phyloP scores from a whole-genome alignment of 2,888 invertebrate genomes.

The Mamestra brassicae region DNA sequence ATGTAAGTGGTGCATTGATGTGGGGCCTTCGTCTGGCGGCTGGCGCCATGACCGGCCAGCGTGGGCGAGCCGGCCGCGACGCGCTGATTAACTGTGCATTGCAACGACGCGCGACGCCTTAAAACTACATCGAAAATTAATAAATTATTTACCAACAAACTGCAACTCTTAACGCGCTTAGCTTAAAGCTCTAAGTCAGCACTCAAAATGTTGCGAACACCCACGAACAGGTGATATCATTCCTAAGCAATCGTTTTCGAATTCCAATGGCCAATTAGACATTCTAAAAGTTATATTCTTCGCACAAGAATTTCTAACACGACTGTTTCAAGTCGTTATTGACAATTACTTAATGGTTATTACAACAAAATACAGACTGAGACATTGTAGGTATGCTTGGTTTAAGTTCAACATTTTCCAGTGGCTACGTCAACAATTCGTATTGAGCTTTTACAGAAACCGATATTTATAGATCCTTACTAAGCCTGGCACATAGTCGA shows the following conservation, averaged over 20 bases:
- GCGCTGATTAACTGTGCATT: constrained; percentile 82
- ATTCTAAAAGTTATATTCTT: constrained; percentile 46
- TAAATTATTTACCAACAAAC: constrained; percentile 72
- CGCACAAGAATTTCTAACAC: constrained; percentile 20
- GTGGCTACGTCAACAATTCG: background rate
- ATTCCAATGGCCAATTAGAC: constrained; percentile 49
- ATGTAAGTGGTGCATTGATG: constrained; percentile 73
- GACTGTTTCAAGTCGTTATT: constrained; percentile 24
- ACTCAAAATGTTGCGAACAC: constrained; percentile 55
- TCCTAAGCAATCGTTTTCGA: constrained; percentile 47
- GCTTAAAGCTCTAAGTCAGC: constrained; percentile 53
- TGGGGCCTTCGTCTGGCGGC: constrained; percentile 71
- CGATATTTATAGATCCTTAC: constrained; percentile 23
- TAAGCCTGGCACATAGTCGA: background rate
- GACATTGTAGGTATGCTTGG: background rate
- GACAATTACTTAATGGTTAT: constrained; percentile 20
- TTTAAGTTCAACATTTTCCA: background rate
- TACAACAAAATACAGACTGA: constrained; percentile 2
- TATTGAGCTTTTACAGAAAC: background rate
- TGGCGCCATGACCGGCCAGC: constrained; percentile 68
- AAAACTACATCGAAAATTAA: constrained; percentile 71
- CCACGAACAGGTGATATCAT: constrained; percentile 59
- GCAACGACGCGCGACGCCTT: constrained; percentile 73
- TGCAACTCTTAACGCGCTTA: constrained; percentile 48
- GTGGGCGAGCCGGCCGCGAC: constrained; percentile 83